Evolutionary conservation across 1,140 invertebrate species (phyloP).

Genomic region (Pseudomyrmex concolor): DNA sequence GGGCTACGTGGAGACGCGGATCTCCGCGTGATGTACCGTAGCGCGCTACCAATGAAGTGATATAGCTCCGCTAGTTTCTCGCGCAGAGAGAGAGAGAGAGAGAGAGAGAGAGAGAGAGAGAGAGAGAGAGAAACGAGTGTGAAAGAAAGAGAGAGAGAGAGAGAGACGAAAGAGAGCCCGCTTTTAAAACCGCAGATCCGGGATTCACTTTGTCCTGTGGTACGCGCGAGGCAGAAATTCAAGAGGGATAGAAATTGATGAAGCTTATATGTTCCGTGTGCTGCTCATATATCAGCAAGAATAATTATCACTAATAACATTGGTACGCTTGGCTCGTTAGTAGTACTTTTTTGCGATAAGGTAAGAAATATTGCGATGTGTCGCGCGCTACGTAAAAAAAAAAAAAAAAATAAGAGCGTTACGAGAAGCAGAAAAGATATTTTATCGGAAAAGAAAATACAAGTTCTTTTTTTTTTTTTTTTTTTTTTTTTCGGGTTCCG

Average conservation of each 20-base stretch:
- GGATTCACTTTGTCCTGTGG: slow-evolving; percentile 18
- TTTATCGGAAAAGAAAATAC: background rate
- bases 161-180: background rate
- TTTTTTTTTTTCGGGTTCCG: no score
- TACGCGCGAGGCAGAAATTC: slow-evolving; percentile 13
- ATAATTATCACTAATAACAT: slow-evolving; percentile 18
- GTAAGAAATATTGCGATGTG: background rate
- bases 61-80: background rate
- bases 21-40: background rate
- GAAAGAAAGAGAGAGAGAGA: no score
- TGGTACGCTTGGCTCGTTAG: background rate
- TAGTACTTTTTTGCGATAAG: background rate
- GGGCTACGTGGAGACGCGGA: slow-evolving; percentile 18
- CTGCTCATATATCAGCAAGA: background rate
- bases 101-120: no score
- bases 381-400: background rate
- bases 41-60: background rate
- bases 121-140: no score
- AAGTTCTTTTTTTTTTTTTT: no score
- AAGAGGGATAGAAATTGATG: slow-evolving; percentile 9
- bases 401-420: background rate
- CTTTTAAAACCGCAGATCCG: slow-evolving; percentile 41
- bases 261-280: background rate
- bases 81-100: background rate
- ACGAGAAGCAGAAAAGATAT: background rate